Conservation (phyloP, 2,888 invertebrate genomes). For the Chydorus sphaericus region DNA sequence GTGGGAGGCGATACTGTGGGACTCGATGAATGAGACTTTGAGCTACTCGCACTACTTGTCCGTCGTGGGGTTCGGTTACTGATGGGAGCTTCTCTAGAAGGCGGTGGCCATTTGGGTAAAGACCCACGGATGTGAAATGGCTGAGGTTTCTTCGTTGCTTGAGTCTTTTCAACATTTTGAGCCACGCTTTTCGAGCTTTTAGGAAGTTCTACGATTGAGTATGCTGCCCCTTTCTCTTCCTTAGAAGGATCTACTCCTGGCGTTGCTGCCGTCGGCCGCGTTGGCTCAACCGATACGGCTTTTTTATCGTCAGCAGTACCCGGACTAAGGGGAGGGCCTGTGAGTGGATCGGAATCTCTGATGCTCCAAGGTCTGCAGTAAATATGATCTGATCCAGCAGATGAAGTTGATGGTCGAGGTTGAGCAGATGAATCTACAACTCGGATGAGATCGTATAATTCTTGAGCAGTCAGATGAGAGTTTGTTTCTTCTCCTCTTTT, state of each 20-base stretch:
- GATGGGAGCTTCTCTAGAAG: neutral
- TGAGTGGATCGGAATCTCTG: neutral
- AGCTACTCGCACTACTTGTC: neutral
- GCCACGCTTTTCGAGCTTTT: neutral
- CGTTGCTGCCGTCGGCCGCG: too few species aligned
- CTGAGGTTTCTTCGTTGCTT: neutral
- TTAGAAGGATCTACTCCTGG: neutral
- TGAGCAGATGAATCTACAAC: constrained; percentile 2
- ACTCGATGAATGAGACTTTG: neutral
- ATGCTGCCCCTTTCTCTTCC: neutral
- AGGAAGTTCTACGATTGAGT: neutral
- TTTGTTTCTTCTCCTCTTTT: neutral
- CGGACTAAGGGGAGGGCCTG: neutral
- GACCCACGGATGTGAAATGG: constrained; percentile 2
- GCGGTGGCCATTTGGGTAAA: constrained; percentile 13
- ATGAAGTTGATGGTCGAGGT: neutral
- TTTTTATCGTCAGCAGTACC: too few species aligned
- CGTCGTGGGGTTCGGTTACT: too few species aligned
- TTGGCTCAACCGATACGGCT: neutral
- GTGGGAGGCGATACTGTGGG: neutral
- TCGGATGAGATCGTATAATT: constrained; percentile 11
- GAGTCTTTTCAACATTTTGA: too few species aligned
- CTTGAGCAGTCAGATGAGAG: neutral
- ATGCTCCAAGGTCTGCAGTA: constrained; percentile 13
- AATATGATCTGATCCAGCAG: constrained; percentile 7